A percentile compares a stretch with the other conserved stretches of the same genome.
These are phyloP conservation scores for Harpalus rubripes DNA, from an alignment of 2,888 invertebrate species.

Conservation along the genomic window DNA sequence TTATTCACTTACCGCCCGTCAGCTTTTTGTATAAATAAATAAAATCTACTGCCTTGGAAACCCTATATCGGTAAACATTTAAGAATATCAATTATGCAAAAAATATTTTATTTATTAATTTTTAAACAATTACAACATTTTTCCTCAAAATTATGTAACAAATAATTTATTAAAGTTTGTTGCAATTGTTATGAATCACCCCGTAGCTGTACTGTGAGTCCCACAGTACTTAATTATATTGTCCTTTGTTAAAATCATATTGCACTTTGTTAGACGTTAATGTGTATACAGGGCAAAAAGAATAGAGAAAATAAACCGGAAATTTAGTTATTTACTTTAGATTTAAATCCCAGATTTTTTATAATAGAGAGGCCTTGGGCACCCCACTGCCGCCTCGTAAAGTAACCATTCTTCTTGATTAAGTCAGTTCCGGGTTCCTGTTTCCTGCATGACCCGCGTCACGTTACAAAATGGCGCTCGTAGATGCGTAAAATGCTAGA, in stretches of 20 bases:
- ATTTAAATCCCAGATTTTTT: conserved; percentile 26
- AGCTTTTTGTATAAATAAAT: too few relatives aligned
- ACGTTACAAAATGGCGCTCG: conserved; percentile 24
- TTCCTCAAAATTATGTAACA: background rate
- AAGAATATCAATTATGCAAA: too few relatives aligned
- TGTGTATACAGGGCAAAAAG: background rate
- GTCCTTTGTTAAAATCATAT: background rate
- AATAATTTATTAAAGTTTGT: background rate
- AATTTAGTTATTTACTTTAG: conserved; percentile 22
- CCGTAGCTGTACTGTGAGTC: too few relatives aligned
- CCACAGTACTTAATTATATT: background rate
- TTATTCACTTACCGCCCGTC: too few relatives aligned
- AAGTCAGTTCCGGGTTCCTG: conserved; percentile 39
- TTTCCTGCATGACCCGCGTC: conserved; percentile 26
- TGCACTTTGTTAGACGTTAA: background rate
- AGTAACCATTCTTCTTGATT: conserved; percentile 51
- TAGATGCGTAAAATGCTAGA: conserved; percentile 5
- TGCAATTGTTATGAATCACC: background rate
- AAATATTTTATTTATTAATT: too few relatives aligned
- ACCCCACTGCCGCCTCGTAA: conserved; percentile 4
- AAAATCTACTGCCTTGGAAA: too few relatives aligned
- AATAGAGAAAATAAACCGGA: conserved; percentile 22
- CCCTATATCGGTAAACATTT: too few relatives aligned
- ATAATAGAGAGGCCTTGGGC: conserved; percentile 19
- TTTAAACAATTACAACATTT: too few relatives aligned